Evolutionary conservation across 2,113 vertebrate species (phyloP).

Genomic region (Hippocampus zosterae): DNA sequence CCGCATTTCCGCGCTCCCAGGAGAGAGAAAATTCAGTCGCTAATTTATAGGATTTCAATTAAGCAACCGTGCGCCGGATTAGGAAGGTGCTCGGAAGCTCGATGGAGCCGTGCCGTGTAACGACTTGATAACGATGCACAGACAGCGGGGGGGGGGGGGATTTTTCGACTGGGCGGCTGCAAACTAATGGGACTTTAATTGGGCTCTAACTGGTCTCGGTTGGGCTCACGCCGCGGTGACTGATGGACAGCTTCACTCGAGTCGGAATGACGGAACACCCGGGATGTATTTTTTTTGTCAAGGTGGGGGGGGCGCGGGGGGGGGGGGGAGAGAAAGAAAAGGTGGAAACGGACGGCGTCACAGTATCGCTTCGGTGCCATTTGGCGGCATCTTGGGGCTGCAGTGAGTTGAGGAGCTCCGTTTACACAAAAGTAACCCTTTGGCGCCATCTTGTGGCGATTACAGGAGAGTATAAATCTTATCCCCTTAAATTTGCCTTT

Average conservation of each 20-base stretch:
- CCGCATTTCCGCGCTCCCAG: constrained; percentile 21
- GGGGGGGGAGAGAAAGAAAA: no score
- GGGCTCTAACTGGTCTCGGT: constrained; percentile 23
- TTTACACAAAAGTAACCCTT: no score
- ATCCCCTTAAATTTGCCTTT: no score
- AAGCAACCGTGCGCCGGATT: constrained; percentile 31
- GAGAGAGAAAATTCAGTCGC: constrained; percentile 24
- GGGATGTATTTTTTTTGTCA: neutral
- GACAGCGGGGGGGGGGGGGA: constrained; percentile 1
- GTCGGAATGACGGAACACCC: neutral
- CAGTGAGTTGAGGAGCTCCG: no score
- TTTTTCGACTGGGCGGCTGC: constrained; percentile 22
- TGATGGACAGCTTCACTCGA: constrained; percentile 27
- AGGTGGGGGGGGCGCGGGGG: no score
- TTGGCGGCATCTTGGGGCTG: no score
- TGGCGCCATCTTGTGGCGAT: no score
- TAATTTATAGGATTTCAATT: constrained; percentile 52
- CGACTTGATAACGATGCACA: constrained; percentile 22
- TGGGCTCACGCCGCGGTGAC: constrained; percentile 9
- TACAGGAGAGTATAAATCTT: no score
- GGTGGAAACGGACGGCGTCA: no score
- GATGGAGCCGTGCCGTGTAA: constrained; percentile 13
- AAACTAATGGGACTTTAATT: constrained; percentile 36
- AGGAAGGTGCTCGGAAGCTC: constrained; percentile 33
- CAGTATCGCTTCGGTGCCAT: no score